These are phyloP conservation scores for Lasiurus cinereus DNA, from an alignment of 2,113 vertebrate species.

Conservation along the genomic window DNA sequence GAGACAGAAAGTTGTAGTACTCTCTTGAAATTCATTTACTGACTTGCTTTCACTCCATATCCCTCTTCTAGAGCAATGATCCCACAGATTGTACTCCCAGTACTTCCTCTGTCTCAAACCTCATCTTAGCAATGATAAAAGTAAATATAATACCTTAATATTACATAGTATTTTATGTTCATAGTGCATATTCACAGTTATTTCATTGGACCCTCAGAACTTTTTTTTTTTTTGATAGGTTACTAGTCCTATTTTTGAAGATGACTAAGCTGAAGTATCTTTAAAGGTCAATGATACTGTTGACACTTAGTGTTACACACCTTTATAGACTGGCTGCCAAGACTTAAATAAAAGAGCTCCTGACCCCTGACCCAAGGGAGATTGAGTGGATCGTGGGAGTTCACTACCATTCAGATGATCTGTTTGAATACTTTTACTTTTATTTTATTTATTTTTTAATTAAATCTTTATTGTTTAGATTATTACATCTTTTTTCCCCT, in stretches of 20 bases:
- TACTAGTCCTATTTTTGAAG: neutral
- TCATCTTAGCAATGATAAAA: neutral
- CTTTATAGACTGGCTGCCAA: neutral
- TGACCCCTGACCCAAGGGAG: neutral
- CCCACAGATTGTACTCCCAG: neutral
- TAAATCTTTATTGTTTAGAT: no score
- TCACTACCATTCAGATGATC: neutral
- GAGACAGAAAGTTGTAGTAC: neutral
- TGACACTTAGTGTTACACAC: neutral
- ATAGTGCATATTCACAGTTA: neutral
- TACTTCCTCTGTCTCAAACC: neutral
- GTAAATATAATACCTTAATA: neutral
- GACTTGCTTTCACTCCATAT: neutral
- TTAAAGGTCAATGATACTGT: neutral
- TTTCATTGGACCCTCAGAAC: conserved; percentile 12
- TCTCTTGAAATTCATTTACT: neutral
- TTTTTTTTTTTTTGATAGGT: neutral
- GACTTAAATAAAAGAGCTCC: neutral
- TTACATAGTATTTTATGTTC: neutral
- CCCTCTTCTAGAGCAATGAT: neutral
- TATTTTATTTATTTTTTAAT: no score
- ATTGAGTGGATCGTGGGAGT: neutral
- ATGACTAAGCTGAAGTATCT: neutral
- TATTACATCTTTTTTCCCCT: no score
- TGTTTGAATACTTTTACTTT: neutral